Base-by-base conservation (phyloP, 2,113 vertebrate genomes). In the Electrona antarctica region DNA sequence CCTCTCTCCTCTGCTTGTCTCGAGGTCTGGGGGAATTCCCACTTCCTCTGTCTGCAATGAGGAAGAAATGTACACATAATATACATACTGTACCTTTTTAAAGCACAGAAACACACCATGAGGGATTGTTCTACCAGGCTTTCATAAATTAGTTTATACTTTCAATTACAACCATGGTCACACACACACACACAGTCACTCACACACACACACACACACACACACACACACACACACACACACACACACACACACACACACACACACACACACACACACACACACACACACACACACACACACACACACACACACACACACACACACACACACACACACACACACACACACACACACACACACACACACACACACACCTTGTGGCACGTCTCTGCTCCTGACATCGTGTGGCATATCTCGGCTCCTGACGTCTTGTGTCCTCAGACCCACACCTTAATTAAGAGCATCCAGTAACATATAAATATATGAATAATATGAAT, bases 391-490 rank as follows among this genome's bases (percentile, higher is more conserved):
- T 41, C 33, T 41, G 33, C 33, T 4, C 33, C 33, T 41, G 33
- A 69, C 59, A 93, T 91, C 91, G 80, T 67, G 69, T 21, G 89
- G 79, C 11, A 80, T 4, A 5, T 85, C 88, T 70, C 88, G 81
- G 60, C 77, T 90, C 76, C 91, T 91, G 63, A 91, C 89, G 3
- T 91, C 85, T 13, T 59, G 85, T 71, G 62, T 59, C 56, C 10
- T 77, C 12, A 77, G 9, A 8, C 83, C 87, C 9, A 65, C 5
- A 64, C 72, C 74, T 85, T 29, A 41, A 1, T 85, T 29, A 41
- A 1, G 5, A 28, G 59, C 11, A 12, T 14, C 15, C 7, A 62
- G 14, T 3, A 14, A n/a, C 9, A 49, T 15, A 10, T 47, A 6
- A 8, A 49, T 54, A 4, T 5, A 49, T 4, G 9, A 3, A 9